phyloP scores from a whole-genome alignment of 30 jellyfish, hydroid and myxozoan species.

The Calvadosia cruxmelitensis region DNA sequence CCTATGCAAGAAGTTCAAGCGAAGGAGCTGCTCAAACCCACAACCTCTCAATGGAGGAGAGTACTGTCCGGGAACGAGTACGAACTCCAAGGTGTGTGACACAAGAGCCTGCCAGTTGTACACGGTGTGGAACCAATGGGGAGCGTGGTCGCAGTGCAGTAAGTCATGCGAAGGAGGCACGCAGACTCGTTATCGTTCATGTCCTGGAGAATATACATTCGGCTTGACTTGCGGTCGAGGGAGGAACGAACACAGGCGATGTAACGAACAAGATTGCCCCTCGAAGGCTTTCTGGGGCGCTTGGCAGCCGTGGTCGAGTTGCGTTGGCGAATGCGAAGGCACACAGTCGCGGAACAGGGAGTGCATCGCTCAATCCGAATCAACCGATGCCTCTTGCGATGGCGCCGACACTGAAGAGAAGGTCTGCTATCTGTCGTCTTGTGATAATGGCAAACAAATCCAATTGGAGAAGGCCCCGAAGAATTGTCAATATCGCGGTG shows the following conservation, averaged over 20 bases:
- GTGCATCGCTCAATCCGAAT: conserved; percentile 14
- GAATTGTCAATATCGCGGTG: conserved; percentile 51
- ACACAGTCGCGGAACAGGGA: conserved; percentile 50
- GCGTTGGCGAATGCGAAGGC: conserved; percentile 64
- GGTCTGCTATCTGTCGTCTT: conserved; percentile 23
- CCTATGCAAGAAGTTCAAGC: conserved; percentile 47
- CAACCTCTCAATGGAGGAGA: conserved; percentile 46
- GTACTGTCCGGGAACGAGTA: conserved; percentile 44
- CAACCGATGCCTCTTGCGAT: conserved; percentile 16
- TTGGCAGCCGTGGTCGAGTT: conserved; percentile 80
- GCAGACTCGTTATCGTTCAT: conserved; percentile 63
- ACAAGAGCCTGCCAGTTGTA: conserved; percentile 37
- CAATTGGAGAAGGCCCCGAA: conserved; percentile 10
- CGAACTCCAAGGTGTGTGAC: conserved; percentile 34
- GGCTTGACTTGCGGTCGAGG: conserved; percentile 53
- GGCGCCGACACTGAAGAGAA: conserved; percentile 48
- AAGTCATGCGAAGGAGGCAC: conserved; percentile 72
- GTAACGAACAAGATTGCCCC: conserved; percentile 47
- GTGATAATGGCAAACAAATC: conserved; percentile 35
- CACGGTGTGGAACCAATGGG: conserved; percentile 81
- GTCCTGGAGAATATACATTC: conserved; percentile 39
- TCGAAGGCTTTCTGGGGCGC: conserved; percentile 59
- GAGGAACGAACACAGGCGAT: conserved; percentile 35
- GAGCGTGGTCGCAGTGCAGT: conserved; percentile 74
- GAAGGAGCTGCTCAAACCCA: conserved; percentile 60